Conservation (phyloP, 2,797 vertebrate species). For the Caiman crocodilus region DNA sequence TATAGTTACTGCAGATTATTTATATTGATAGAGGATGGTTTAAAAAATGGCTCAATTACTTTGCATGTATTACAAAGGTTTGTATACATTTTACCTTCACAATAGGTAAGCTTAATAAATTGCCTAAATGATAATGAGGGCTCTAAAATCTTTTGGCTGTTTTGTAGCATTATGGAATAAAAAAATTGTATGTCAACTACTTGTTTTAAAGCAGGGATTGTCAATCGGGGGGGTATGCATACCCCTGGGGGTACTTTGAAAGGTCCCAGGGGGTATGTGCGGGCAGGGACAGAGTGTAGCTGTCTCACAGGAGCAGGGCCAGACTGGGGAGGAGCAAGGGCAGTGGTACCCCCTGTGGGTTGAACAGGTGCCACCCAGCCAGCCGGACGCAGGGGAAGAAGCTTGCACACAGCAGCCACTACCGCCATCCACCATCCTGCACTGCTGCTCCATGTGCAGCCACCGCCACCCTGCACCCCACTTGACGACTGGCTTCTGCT, state of each 20-base stretch:
- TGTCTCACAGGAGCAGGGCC: too few species aligned
- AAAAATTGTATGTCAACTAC: background rate
- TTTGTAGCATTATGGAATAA: background rate
- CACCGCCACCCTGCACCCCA: too few species aligned
- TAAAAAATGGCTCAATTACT: conserved; percentile 30
- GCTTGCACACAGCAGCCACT: too few species aligned
- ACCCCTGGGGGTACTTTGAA: background rate
- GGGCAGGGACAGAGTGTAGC: too few species aligned
- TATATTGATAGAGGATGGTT: conserved; percentile 44
- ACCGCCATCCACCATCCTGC: too few species aligned
- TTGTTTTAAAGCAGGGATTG: conserved; percentile 16
- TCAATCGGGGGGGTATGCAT: background rate
- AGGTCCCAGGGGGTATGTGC: too few species aligned
- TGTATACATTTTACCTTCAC: conserved; percentile 24
- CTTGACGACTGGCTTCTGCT: too few species aligned
- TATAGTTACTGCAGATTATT: conserved; percentile 53
- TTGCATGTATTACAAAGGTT: conserved; percentile 1
- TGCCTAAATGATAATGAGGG: conserved; percentile 44
- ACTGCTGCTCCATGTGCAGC: too few species aligned
- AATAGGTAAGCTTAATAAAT: conserved; percentile 44
- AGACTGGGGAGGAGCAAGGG: background rate
- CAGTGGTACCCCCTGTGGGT: too few species aligned
- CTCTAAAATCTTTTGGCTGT: background rate
- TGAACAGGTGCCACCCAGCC: too few species aligned
- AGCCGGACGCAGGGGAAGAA: too few species aligned